phyloP scores from a whole-genome alignment of 2,888 invertebrate species.

The Sthenelais limicola region DNA sequence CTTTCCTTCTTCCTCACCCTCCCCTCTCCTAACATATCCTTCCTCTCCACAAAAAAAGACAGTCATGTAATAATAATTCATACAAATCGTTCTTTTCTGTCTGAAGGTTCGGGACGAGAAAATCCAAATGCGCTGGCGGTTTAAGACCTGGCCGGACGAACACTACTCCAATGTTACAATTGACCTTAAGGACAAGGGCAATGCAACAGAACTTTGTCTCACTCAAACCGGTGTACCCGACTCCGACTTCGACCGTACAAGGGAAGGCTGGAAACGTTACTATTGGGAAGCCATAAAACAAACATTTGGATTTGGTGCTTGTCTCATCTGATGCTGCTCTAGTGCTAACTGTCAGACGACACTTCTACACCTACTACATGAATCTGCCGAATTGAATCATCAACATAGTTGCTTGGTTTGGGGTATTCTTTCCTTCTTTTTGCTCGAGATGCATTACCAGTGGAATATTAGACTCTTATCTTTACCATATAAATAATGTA shows the following conservation, averaged over 20 bases:
- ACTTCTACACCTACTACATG: no score
- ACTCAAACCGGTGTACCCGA: constrained; percentile 89
- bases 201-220: constrained; percentile 87
- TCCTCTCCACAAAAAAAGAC: no score
- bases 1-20: no score
- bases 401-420: no score
- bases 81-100: constrained; percentile 7
- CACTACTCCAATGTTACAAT: constrained; percentile 93
- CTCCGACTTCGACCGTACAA: constrained; percentile 82
- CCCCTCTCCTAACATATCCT: no score
- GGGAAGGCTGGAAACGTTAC: constrained; percentile 88
- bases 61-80: background rate
- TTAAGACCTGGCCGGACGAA: constrained; percentile 93
- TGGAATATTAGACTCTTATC: no score
- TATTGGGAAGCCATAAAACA: constrained; percentile 96
- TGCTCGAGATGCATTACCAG: no score
- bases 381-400: no score
- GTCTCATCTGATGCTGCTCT: constrained; percentile 64
- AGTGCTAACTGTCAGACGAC: no score
- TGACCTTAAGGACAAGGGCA: constrained; percentile 87
- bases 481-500: no score
- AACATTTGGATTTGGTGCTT: constrained; percentile 88
- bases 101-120: constrained; percentile 81
- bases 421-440: no score
- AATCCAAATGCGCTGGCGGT: constrained; percentile 92